Conservation (phyloP, 1,140 invertebrate species). For the Caenorhabditis elegans region WBcel235 BX284604.4:1986501-1987000, state of each 20-base stretch:
- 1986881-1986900: no score
- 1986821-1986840: no score
- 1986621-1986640: background rate
- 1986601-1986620: background rate
- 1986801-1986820: no score
- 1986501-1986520: background rate
- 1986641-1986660: background rate
- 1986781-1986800: background rate
- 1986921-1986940: no score
- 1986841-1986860: no score
- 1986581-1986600: background rate
- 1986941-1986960: no score
- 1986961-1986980: no score
- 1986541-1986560: background rate
- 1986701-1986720: background rate
- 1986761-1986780: no score
- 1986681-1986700: background rate
- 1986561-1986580: background rate
- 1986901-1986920: no score
- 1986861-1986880: no score
- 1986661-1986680: background rate
- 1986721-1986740: background rate
- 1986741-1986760: no score
- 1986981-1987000: no score
- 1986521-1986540: background rate